A percentile compares a stretch with the other conserved stretches of the same genome.
These are phyloP conservation scores for Hoplostethus mediterraneus DNA, from an alignment of 2,797 vertebrate genomes.

Conservation along the genomic window DNA sequence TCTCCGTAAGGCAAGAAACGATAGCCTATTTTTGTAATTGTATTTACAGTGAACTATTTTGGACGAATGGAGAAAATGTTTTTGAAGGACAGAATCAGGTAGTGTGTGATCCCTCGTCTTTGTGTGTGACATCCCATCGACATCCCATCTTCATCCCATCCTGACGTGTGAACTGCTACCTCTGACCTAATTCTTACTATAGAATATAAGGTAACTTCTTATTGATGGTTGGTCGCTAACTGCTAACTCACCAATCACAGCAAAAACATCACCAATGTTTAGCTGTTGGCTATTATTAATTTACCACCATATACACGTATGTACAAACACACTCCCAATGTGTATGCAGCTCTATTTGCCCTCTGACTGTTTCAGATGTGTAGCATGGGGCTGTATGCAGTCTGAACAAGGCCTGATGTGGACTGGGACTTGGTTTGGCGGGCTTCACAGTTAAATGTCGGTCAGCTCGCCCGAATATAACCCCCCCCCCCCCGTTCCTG, in stretches of 20 bases:
- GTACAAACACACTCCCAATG: constrained; percentile 10
- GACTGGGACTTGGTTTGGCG: constrained; percentile 60
- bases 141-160: background rate
- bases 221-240: constrained; percentile 1
- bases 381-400: constrained; percentile 34
- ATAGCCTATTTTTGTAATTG: too few species aligned
- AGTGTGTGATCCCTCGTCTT: too few species aligned
- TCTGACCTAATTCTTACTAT: background rate
- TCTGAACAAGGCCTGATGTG: constrained; percentile 55
- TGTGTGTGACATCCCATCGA: constrained; percentile 9
- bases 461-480: constrained; percentile 75
- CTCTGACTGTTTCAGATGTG: constrained; percentile 32
- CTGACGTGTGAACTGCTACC: too few species aligned
- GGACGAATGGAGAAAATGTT: too few species aligned
- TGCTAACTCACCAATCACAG: background rate
- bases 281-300: constrained; percentile 14
- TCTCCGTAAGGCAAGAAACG: too few species aligned
- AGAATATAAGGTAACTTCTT: constrained; percentile 17
- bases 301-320: constrained; percentile 22
- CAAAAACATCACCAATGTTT: constrained; percentile 11
- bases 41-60: too few species aligned
- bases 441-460: constrained; percentile 65
- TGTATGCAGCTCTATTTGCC: constrained; percentile 23
- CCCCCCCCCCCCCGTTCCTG: constrained; percentile 69
- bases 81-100: too few species aligned